Base-by-base conservation (phyloP, 2,888 invertebrate genomes). In the Chromoteleia sp. region DNA sequence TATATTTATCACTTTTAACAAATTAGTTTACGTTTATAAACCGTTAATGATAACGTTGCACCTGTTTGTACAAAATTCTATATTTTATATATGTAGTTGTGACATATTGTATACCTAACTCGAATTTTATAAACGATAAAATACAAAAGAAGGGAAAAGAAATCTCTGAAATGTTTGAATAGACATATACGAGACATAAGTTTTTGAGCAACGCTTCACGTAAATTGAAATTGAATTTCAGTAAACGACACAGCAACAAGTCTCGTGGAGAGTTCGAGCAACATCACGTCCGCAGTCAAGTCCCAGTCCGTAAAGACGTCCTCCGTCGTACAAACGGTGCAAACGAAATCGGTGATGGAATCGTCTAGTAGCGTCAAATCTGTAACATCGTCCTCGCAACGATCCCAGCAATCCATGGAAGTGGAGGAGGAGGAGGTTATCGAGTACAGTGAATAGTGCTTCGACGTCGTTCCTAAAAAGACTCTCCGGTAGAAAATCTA, bases 371-470 rank as follows among this genome's bases (percentile, higher is more conserved):
- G 91, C 39, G 86, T 92, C 77, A 90, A 93, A 76, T 92, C 92
- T 7, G 92, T 93, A 10, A 86, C 87, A 50, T 92, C 92, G 5
- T 92, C 93, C 21, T 92, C 92, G 17, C 95, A 95, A 83, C 94
- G 93, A 81, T 96, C 96, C 85, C 89, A 89, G 3, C 83, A 86
- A 41, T 97, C 97, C 0, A 95, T 96, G 91, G 96, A 96, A 91
- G 92, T 94, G 70, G 93, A 89, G 85, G 86, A 86, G 65, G 93
- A 88, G 85, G 87, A 88, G 61, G 75, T 85, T 39, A 82, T 89
- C 58, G 89, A 89, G 58, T 90, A 89, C 71, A 87, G 83, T 45
- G 88, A 88, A 73, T 88, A 89, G 76, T 59, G 33, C 56, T 61
- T 21, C 29, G 7, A 5, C 8, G 2, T 33, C 3, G 8, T 33